Evolutionary conservation across 2,797 vertebrate species (phyloP).

Genomic region (Gadopsis bispinosus): DNA sequence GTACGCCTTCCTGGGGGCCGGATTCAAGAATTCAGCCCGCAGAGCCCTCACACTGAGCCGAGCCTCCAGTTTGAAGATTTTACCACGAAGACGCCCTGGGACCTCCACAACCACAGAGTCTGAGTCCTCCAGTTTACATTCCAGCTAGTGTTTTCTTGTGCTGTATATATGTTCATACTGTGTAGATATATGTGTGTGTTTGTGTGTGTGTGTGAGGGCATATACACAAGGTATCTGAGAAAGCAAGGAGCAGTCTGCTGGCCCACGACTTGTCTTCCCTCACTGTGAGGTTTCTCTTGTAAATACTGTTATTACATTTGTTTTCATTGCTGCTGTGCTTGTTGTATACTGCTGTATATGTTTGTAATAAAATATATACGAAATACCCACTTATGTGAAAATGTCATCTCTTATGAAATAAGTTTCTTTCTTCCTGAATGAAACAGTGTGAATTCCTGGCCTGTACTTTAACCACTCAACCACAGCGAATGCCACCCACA

Average conservation of each 20-base stretch:
- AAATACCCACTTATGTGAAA: constrained; percentile 22
- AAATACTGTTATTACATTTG: constrained; percentile 53
- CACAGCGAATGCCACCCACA: not conserved
- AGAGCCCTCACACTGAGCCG: constrained; percentile 92
- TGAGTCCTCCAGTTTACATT: constrained; percentile 97
- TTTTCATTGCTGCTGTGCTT: constrained; percentile 25
- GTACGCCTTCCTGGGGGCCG: constrained; percentile 96
- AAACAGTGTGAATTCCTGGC: constrained; percentile 32
- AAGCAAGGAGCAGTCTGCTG: constrained; percentile 72
- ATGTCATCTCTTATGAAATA: constrained; percentile 5
- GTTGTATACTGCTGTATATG: constrained; percentile 21
- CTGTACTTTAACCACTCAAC: not conserved
- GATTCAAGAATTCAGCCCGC: constrained; percentile 97
- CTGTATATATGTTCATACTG: constrained; percentile 24
- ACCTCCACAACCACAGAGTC: constrained; percentile 97
- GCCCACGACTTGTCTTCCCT: constrained; percentile 65
- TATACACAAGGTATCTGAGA: constrained; percentile 32
- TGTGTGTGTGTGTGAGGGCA: constrained; percentile 25
- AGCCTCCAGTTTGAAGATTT: constrained; percentile 94
- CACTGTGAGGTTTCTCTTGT: constrained; percentile 54
- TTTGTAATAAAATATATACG: constrained; percentile 72
- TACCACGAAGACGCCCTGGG: constrained; percentile 91
- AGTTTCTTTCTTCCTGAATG: constrained; percentile 38
- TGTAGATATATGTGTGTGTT: constrained; percentile 31
- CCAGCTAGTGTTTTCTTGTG: constrained; percentile 85